Percentiles rank a stretch among this genome's conserved stretches.
These are phyloP conservation scores for Etheostoma perlongum DNA, from an alignment of 2,797 vertebrate species.

Conservation along the genomic window DNA sequence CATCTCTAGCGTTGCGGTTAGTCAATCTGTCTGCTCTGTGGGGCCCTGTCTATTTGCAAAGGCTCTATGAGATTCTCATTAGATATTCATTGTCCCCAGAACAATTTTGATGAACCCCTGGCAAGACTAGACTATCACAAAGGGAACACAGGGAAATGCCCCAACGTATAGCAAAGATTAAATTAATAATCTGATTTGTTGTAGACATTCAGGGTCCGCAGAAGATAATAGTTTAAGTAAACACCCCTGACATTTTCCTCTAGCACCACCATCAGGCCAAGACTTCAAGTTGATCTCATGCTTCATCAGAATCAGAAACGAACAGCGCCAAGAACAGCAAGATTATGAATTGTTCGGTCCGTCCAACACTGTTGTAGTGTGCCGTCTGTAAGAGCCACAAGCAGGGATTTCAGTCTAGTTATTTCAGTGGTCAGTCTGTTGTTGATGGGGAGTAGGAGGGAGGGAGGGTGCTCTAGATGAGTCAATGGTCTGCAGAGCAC, in stretches of 20 bases:
- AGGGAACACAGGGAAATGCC: too few species aligned
- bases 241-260: background rate
- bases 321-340: background rate
- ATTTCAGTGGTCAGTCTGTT: slow-evolving; percentile 11
- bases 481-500: slow-evolving; percentile 22
- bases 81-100: too few species aligned
- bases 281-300: background rate
- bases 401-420: slow-evolving; percentile 3
- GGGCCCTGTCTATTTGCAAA: too few species aligned
- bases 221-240: background rate
- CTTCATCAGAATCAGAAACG: background rate
- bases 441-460: background rate
- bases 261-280: background rate
- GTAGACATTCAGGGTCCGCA: background rate
- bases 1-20: too few species aligned
- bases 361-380: background rate
- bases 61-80: too few species aligned
- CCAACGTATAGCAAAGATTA: too few species aligned
- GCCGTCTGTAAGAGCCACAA: background rate
- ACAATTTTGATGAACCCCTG: too few species aligned
- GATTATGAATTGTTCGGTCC: background rate
- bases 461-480: background rate
- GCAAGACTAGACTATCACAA: too few species aligned
- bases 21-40: too few species aligned
- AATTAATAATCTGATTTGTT: too few species aligned